Evolutionary conservation across 2,797 vertebrate species (phyloP).

Genomic region (Phyllotis vaccarum): DNA sequence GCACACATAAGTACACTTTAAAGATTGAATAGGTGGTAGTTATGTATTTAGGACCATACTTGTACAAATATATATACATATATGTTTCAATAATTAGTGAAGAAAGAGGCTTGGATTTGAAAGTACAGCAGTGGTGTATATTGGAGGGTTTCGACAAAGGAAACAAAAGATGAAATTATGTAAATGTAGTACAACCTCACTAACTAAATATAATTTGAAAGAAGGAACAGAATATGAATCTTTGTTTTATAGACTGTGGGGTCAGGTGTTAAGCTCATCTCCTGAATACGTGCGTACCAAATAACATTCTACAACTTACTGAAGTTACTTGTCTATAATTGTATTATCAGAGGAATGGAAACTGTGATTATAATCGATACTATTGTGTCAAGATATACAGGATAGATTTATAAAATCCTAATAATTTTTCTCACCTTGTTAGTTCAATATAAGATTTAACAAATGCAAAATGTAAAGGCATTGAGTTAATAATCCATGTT

Average conservation of each 20-base stretch:
- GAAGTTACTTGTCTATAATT: not conserved
- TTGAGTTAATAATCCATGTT: slow-evolving; percentile 28
- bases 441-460: not conserved
- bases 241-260: not conserved
- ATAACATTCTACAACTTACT: not conserved
- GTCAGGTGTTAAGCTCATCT: not conserved
- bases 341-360: not conserved
- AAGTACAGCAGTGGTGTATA: not conserved
- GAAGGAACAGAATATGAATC: not conserved
- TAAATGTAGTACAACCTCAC: not conserved
- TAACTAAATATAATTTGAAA: not conserved
- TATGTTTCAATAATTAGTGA: not conserved
- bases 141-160: not conserved
- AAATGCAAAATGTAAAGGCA: slow-evolving; percentile 1
- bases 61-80: not conserved
- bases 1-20: not conserved
- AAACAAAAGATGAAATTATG: not conserved
- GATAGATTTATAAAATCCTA: not conserved
- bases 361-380: not conserved
- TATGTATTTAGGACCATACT: not conserved
- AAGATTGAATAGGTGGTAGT: not conserved
- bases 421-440: not conserved
- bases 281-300: not conserved
- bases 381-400: not conserved
- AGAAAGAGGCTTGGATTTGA: not conserved